Conservation (phyloP, 1,140 invertebrate genomes). For the Drosophila nigrodunni region DNA sequence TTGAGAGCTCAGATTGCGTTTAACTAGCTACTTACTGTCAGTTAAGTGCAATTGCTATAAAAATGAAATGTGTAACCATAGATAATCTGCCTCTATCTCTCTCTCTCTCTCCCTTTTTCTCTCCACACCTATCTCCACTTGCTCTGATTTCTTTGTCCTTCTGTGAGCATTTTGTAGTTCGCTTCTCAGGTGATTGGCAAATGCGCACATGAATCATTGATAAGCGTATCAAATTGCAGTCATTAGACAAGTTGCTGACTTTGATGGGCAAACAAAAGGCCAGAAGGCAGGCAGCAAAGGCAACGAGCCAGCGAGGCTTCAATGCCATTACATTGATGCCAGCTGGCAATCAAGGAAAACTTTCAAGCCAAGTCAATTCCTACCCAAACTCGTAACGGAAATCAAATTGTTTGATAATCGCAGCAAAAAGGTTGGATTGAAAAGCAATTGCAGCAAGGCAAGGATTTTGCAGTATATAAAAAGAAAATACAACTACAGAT, state of each 20-base stretch:
- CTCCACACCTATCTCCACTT: not conserved
- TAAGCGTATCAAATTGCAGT: constrained; percentile 76
- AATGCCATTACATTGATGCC: constrained; percentile 53
- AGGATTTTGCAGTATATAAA: constrained; percentile 24
- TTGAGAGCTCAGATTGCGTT: constrained; percentile 35
- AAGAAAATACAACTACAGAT: too few relatives aligned
- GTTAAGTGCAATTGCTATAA: constrained; percentile 66
- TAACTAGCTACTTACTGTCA: constrained; percentile 72
- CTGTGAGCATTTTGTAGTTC: constrained; percentile 9
- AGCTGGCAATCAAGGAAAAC: constrained; percentile 64
- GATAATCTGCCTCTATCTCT: not conserved
- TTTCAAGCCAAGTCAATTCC: constrained; percentile 28
- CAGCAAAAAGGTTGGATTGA: constrained; percentile 40
- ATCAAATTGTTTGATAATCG: constrained; percentile 70
- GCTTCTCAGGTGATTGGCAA: constrained; percentile 56
- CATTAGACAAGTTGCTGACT: constrained; percentile 71
- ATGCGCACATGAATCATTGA: constrained; percentile 76
- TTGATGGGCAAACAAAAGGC: constrained; percentile 54
- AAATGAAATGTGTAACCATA: constrained; percentile 33
- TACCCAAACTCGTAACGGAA: constrained; percentile 25
- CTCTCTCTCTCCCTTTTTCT: not conserved
- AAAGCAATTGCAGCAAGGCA: constrained; percentile 41
- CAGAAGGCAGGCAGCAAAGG: too few relatives aligned
- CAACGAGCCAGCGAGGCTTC: not conserved
- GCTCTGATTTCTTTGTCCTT: not conserved